Percentiles rank a stretch among this genome's conserved stretches.
phyloP scores from a whole-genome alignment of 2,797 vertebrate species.

The Denticeps clupeoides region DNA sequence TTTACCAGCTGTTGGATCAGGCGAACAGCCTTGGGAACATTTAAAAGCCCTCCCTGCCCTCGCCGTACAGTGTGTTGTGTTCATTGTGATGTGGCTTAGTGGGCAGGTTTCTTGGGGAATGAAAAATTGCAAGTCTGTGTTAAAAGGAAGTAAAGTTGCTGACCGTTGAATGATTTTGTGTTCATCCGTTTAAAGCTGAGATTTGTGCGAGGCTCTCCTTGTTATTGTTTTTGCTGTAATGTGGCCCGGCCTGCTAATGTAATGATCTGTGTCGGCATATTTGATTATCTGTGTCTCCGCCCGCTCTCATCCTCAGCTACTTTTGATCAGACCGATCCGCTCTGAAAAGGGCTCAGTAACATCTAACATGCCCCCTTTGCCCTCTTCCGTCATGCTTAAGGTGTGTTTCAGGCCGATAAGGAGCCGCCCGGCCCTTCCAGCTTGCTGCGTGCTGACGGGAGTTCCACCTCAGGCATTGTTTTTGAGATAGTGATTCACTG shows the following conservation, averaged over 20 bases:
- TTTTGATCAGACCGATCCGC: conserved; percentile 16
- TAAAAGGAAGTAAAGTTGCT: too few species aligned
- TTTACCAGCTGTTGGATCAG: too few species aligned
- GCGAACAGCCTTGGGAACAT: too few species aligned
- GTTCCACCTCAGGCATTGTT: conserved; percentile 23
- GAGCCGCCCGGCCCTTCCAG: conserved; percentile 10
- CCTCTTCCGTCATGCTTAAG: conserved; percentile 3
- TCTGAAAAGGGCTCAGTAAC: conserved; percentile 4
- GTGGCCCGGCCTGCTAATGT: background rate
- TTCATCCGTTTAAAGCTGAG: too few species aligned
- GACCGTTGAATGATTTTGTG: too few species aligned
- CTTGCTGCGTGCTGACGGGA: conserved; percentile 11
- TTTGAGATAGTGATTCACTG: conserved; percentile 28
- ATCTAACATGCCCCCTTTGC: conserved; percentile 2
- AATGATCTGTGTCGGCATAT: conserved; percentile 6
- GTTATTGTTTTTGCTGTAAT: conserved; percentile 1
- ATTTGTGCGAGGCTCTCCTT: too few species aligned
- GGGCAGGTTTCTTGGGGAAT: too few species aligned
- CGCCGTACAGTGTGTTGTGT: too few species aligned
- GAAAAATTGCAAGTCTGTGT: too few species aligned
- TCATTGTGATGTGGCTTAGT: too few species aligned
- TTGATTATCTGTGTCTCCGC: background rate
- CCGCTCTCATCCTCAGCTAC: conserved; percentile 1
- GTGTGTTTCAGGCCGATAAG: conserved; percentile 24
- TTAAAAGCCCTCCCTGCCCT: too few species aligned